A percentile compares a stretch with the other conserved stretches of the same genome.
Evolutionary conservation across 2,113 vertebrate species (phyloP).

Genomic region (mouse (Mus musculus)): GRCm39 chr1:79537001-79537500

Average conservation of each 20-base stretch:
- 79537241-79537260: slow-evolving; percentile 51
- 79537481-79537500: neutral
- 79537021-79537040: slow-evolving; percentile 54
- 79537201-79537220: slow-evolving; percentile 57
- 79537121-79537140: neutral
- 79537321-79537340: slow-evolving; percentile 26
- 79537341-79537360: neutral
- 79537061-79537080: neutral
- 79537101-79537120: slow-evolving; percentile 49
- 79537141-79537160: slow-evolving; percentile 67
- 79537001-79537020: slow-evolving; percentile 43
- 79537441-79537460: neutral
- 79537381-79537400: neutral
- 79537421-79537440: neutral
- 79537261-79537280: slow-evolving; percentile 13
- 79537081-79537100: slow-evolving; percentile 61
- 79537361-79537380: neutral
- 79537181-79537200: slow-evolving; percentile 60
- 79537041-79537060: slow-evolving; percentile 50
- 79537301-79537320: neutral
- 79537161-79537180: slow-evolving; percentile 58
- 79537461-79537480: neutral
- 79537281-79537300: slow-evolving; percentile 37
- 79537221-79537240: slow-evolving; percentile 57
- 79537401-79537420: neutral